Conservation (phyloP, 2,797 vertebrate species). For the Adelosebastes latens region DNA sequence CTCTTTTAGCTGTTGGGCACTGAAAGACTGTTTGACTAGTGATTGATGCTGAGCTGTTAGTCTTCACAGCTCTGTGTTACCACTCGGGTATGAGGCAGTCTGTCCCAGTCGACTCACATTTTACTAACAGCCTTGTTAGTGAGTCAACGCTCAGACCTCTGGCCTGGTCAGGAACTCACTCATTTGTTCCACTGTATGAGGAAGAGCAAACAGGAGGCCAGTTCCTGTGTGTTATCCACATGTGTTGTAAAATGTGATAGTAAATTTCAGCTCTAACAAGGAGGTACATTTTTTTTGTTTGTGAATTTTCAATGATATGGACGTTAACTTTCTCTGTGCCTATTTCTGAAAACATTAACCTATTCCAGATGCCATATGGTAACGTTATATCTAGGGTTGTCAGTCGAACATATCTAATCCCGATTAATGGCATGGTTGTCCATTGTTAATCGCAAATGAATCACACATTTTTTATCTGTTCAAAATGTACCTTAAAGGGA, state of each 20-base stretch:
- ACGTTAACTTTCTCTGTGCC: not conserved
- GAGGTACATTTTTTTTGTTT: not conserved
- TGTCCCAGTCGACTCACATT: constrained; percentile 21
- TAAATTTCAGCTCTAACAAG: constrained; percentile 23
- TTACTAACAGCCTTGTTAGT: constrained; percentile 14
- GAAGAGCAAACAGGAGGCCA: constrained; percentile 25
- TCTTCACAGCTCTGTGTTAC: constrained; percentile 50
- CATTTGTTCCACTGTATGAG: constrained; percentile 46
- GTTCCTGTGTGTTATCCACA: constrained; percentile 42
- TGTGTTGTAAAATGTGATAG: not conserved
- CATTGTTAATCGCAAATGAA: not conserved
- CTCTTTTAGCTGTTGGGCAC: constrained; percentile 3
- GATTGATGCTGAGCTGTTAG: constrained; percentile 46
- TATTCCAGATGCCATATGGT: not conserved
- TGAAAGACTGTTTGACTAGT: constrained; percentile 32
- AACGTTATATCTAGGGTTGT: not conserved
- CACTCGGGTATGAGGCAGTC: not conserved
- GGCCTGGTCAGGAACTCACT: constrained; percentile 25
- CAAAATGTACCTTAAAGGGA: no score
- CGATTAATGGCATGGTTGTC: not conserved
- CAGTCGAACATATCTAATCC: not conserved
- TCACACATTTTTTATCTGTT: not conserved
- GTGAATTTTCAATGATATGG: not conserved
- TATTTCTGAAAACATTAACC: not conserved
- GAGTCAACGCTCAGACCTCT: constrained; percentile 49